A percentile compares a stretch with the other conserved stretches of the same genome.
Evolutionary conservation across 1,140 invertebrate species (phyloP).

Genomic region (Andrena cerasifolii): DNA sequence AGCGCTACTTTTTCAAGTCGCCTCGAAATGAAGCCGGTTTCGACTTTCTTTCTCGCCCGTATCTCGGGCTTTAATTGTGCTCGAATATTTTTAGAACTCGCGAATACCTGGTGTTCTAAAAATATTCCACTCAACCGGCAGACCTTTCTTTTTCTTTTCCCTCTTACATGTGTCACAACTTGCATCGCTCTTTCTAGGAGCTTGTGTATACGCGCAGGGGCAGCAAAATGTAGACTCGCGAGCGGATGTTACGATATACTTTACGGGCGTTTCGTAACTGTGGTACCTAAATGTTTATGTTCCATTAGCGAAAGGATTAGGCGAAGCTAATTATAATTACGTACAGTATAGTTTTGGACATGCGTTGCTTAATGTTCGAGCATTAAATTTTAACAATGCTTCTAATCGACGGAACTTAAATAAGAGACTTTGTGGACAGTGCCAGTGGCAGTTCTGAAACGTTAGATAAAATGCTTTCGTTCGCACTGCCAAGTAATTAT

Average conservation of each 20-base stretch:
- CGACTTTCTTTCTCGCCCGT: constrained; percentile 23
- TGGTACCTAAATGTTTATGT: not conserved
- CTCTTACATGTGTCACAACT: not conserved
- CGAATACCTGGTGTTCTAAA: not conserved
- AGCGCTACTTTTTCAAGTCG: not conserved
- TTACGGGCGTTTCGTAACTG: not conserved
- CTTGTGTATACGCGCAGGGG: not conserved
- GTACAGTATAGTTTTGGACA: too few species aligned
- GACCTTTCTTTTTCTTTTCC: not conserved
- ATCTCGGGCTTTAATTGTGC: constrained; percentile 13
- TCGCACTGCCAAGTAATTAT: constrained; percentile 4
- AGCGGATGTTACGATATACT: not conserved
- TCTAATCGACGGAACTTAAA: not conserved
- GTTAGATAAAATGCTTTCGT: constrained; percentile 9
- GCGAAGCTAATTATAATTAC: not conserved
- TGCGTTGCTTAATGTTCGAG: not conserved
- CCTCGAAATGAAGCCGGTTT: constrained; percentile 41
- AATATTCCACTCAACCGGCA: constrained; percentile 9
- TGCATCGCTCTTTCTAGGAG: not conserved
- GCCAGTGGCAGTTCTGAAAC: constrained; percentile 4
- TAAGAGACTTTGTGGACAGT: not conserved
- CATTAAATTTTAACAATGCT: not conserved
- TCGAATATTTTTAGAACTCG: constrained; percentile 36
- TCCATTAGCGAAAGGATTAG: not conserved
- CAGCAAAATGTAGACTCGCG: not conserved